Evolutionary conservation across 2,888 invertebrate species (phyloP), one percentile per base, ranked within the genome.

Genomic region (Agrochola macilenta): DNA sequence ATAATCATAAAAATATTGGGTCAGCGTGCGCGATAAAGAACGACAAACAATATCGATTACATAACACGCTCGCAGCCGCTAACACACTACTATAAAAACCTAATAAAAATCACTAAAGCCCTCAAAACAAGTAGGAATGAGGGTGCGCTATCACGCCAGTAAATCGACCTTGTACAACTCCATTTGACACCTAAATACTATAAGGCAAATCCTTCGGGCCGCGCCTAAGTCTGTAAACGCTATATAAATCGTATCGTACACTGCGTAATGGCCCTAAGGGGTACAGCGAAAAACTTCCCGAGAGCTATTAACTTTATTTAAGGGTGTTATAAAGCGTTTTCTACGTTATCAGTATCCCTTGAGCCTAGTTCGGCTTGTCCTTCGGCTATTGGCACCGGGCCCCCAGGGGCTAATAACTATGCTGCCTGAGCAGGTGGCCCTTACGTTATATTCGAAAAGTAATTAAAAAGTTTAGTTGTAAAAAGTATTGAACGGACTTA

Each of bases 231-330:
- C 95, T 94, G 94, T 95, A 94, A 95, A 95, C 93, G 93, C 87
- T 90, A 90, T 93, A 96, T 96, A 96, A 96, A 96, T 96, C 96
- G 95, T 93, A 92, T 92, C 93, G 93, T 94, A 94, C 94, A 92
- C 93, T 93, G 89, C 92, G 93, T 96, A 95, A 96, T 95, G 94
- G 95, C 94, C 92, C 92, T 93, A 92, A 93, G 94, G 95, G 95
- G 95, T 93, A 94, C 94, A 93, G 91, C 93, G 95, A 95, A 96
- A 95, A 95, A 95, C 94, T 96, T 95, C 93, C 92, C 88, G 92
- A 92, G 92, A 91, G 95, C 96, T 94, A 96, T 96, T 95, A 96
- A 96, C 93, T 95, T 96, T 96, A 95, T 96, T 96, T 96, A 96
- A 96, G 95, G 92, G 93, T 93, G 95, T 95, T 95, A 95, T 95